phyloP scores from a whole-genome alignment of 2,797 vertebrate genomes.

The Enteromius viviparus region DNA sequence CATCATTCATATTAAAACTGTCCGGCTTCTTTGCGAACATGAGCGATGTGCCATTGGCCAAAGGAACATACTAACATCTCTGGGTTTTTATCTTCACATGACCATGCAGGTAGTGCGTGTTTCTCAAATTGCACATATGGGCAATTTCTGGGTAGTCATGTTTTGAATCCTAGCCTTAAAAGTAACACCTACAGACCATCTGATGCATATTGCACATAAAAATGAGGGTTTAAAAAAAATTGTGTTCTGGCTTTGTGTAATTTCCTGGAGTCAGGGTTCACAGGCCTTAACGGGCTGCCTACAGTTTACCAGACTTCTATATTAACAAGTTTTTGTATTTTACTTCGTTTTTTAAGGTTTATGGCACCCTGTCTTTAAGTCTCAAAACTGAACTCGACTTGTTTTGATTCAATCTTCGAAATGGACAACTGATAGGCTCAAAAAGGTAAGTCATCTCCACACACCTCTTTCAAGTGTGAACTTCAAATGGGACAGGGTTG shows the following conservation, averaged over 20 bases:
- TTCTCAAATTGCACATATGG: not conserved
- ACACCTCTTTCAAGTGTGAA: not conserved
- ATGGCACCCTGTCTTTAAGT: not conserved
- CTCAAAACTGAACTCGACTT: not conserved
- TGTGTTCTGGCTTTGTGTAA: not conserved
- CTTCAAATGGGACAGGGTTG: not conserved
- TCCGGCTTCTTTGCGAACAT: conserved; percentile 70
- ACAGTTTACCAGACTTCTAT: not conserved
- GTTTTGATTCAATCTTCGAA: not conserved
- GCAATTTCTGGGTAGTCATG: not conserved
- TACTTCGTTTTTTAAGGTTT: not conserved
- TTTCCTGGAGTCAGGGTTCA: not conserved
- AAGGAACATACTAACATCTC: not conserved
- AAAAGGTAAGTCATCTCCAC: not conserved
- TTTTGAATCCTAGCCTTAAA: not conserved
- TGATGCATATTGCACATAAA: not conserved
- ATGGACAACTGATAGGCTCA: not conserved
- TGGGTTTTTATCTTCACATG: not conserved
- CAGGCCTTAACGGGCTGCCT: not conserved
- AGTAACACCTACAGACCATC: not conserved
- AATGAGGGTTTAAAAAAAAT: not conserved
- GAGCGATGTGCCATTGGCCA: conserved; percentile 61
- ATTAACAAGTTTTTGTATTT: not conserved
- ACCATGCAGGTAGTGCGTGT: not conserved
- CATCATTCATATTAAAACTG: conserved; percentile 77